phyloP scores from a whole-genome alignment of 2,113 vertebrate species.

The Genyomyrus donnyi region DNA sequence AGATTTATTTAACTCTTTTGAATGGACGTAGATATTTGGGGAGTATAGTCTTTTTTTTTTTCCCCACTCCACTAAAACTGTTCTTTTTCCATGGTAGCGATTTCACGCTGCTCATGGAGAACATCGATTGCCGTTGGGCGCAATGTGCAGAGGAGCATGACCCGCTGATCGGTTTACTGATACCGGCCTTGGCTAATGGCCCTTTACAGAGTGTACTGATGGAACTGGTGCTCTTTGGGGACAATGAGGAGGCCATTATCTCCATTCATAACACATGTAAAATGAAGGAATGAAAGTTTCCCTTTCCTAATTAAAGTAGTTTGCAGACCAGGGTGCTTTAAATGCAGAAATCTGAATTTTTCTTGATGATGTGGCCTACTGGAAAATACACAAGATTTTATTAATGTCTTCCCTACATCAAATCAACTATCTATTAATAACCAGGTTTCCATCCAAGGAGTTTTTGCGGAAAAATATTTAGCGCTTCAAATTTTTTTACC shows the following conservation, averaged over 20 bases:
- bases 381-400: background rate
- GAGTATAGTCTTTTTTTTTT: background rate
- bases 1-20: background rate
- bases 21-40: background rate
- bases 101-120: background rate
- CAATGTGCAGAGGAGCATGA: background rate
- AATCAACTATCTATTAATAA: background rate
- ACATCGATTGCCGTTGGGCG: background rate
- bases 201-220: background rate
- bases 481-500: too few relatives aligned
- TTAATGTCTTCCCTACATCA: background rate
- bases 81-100: background rate
- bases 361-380: background rate
- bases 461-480: too few relatives aligned
- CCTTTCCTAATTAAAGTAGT: background rate
- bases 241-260: background rate
- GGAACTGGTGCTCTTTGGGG: background rate
- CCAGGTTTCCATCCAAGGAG: too few relatives aligned
- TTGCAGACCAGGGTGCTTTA: background rate
- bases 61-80: background rate
- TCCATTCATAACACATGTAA: background rate
- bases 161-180: background rate
- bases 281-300: background rate
- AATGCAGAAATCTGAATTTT: background rate
- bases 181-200: background rate